Conservation (phyloP, 1,140 invertebrate species). For the Bombus breviceps region DNA sequence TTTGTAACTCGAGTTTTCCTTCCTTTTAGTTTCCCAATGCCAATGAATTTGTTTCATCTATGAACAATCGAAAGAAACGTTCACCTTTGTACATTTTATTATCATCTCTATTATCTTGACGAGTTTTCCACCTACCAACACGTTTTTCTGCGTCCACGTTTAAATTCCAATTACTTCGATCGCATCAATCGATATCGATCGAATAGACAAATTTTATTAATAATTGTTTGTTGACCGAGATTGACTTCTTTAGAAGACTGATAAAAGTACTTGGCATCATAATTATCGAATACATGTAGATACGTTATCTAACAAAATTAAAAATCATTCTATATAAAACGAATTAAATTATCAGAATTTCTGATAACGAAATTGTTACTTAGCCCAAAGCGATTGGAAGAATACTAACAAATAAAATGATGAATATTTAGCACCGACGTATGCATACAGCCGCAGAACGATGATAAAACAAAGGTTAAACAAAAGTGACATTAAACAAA, state of each 20-base stretch:
- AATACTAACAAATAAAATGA: not conserved
- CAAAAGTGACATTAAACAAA: not conserved
- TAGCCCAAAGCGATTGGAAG: not conserved
- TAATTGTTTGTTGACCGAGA: not conserved
- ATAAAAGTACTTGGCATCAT: not conserved
- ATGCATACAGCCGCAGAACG: not conserved
- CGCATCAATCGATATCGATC: not conserved
- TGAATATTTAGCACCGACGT: not conserved
- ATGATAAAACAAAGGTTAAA: not conserved
- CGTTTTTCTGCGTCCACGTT: not conserved
- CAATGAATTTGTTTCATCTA: not conserved
- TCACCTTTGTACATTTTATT: not conserved
- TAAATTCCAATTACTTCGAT: not conserved
- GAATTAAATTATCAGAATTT: not conserved
- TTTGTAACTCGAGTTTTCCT: slow-evolving; percentile 6
- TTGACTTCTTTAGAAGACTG: not conserved
- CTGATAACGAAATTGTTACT: not conserved
- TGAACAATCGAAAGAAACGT: not conserved
- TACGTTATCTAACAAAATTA: not conserved
- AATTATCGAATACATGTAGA: not conserved
- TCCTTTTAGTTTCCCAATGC: not conserved
- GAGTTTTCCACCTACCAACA: too few relatives aligned
- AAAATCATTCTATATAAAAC: not conserved
- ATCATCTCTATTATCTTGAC: not conserved
- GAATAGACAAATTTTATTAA: not conserved